phyloP scores from a whole-genome alignment of 2,113 vertebrate species.

The Naja naja region DNA sequence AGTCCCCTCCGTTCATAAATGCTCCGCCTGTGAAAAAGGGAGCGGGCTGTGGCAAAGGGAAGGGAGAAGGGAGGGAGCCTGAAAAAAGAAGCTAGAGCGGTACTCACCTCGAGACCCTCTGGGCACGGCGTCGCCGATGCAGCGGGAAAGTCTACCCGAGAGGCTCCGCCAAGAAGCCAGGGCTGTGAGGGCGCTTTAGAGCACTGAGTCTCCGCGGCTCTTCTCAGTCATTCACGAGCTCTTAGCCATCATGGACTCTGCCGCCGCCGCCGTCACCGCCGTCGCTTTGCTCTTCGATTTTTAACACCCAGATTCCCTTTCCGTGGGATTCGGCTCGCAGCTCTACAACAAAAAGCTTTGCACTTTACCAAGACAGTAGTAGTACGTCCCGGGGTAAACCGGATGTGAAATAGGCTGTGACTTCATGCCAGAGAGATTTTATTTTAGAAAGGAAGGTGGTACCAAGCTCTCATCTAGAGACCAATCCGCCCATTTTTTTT shows the following conservation, averaged over 20 bases:
- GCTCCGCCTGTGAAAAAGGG: not conserved
- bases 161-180: slow-evolving; percentile 37
- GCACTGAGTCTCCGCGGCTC: slow-evolving; percentile 59
- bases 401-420: slow-evolving; percentile 86
- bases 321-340: slow-evolving; percentile 62
- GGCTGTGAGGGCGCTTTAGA: slow-evolving; percentile 47
- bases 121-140: slow-evolving; percentile 58
- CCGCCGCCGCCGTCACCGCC: slow-evolving; percentile 37
- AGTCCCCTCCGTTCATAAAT: not conserved
- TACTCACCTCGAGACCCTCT: slow-evolving; percentile 66
- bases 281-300: slow-evolving; percentile 64
- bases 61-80: not conserved
- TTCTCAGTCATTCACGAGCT: slow-evolving; percentile 78
- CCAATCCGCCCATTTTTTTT: slow-evolving; percentile 85
- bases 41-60: not conserved
- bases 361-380: slow-evolving; percentile 80
- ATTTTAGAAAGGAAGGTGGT: slow-evolving; percentile 90
- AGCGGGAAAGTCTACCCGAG: slow-evolving; percentile 61
- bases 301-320: slow-evolving; percentile 67
- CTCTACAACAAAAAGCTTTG: slow-evolving; percentile 75
- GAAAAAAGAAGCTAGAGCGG: not conserved
- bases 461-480: slow-evolving; percentile 82
- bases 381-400: slow-evolving; percentile 83
- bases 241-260: slow-evolving; percentile 82
- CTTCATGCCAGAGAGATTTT: slow-evolving; percentile 86